Conservation (phyloP, 2,888 invertebrate genomes). For the Nasonovia ribisnigri region DNA sequence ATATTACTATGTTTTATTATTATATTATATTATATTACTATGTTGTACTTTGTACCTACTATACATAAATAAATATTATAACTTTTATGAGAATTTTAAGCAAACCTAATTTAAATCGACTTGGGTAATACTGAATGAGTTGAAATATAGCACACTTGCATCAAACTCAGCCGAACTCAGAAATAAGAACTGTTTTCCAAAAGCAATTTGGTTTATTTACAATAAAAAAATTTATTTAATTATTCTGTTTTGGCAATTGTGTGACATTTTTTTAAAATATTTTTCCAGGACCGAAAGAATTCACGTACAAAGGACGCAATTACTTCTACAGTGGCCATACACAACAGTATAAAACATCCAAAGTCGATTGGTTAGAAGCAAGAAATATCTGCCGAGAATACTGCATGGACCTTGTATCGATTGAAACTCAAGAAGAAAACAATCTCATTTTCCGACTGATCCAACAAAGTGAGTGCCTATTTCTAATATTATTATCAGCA, state of each 20-base stretch:
- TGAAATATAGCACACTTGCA: background rate
- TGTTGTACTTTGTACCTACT: too few relatives aligned
- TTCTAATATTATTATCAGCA: background rate
- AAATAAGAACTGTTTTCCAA: background rate
- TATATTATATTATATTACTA: background rate
- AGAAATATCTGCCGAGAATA: slow-evolving; percentile 92
- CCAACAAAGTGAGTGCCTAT: slow-evolving; percentile 80
- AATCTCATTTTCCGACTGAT: slow-evolving; percentile 90
- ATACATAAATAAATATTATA: too few relatives aligned
- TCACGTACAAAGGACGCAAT: slow-evolving; percentile 87
- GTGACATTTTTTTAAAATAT: background rate
- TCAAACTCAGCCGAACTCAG: background rate
- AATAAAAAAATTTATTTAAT: background rate
- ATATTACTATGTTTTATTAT: background rate
- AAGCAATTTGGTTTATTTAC: background rate
- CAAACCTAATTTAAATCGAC: background rate
- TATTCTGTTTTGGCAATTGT: background rate
- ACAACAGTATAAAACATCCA: slow-evolving; percentile 81
- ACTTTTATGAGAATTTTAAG: too few relatives aligned
- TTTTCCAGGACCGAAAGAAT: slow-evolving; percentile 86
- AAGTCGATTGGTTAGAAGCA: slow-evolving; percentile 91
- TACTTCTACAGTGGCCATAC: slow-evolving; percentile 90
- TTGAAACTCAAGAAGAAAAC: slow-evolving; percentile 91
- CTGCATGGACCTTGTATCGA: slow-evolving; percentile 92
- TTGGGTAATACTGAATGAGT: background rate